A percentile compares a stretch with the other conserved stretches of the same genome.
Evolutionary conservation across 2,888 invertebrate species (phyloP).

Genomic region (Agrilus biguttatus): DNA sequence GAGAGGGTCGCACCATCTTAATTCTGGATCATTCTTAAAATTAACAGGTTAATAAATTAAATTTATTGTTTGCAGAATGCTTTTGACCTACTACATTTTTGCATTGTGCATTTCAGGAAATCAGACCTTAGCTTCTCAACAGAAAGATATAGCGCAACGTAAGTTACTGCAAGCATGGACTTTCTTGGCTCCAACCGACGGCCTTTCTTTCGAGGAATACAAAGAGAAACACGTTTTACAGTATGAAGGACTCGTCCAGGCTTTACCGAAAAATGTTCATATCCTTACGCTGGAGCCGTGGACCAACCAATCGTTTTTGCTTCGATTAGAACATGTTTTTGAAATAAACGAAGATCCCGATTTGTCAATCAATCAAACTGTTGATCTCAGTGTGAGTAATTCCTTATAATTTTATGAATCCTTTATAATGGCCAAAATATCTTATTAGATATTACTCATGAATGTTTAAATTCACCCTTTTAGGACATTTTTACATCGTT

Average conservation of each 20-base stretch:
- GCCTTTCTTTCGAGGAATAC: conserved; percentile 38
- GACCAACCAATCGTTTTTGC: conserved; percentile 43
- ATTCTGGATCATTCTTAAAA: conserved; percentile 27
- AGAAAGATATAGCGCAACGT: conserved; percentile 35
- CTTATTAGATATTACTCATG: neutral
- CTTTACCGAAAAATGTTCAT: conserved; percentile 56
- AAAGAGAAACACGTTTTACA: conserved; percentile 25
- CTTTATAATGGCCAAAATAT: neutral
- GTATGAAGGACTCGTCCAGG: conserved; percentile 38
- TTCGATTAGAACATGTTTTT: conserved; percentile 66
- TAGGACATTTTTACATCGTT: conserved; percentile 29
- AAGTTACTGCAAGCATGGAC: conserved; percentile 45
- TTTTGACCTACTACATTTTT: neutral
- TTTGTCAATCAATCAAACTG: conserved; percentile 36
- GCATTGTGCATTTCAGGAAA: conserved; percentile 11
- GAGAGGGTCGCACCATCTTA: conserved; percentile 50
- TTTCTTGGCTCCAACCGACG: conserved; percentile 41
- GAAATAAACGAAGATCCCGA: conserved; percentile 45
- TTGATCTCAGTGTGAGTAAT: conserved; percentile 37
- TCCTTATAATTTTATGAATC: neutral
- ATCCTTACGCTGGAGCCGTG: conserved; percentile 70
- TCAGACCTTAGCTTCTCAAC: conserved; percentile 26
- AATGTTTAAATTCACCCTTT: conserved; percentile 7
- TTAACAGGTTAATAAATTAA: conserved; percentile 6
- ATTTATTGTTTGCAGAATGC: neutral